Base-by-base conservation (phyloP, 2,888 invertebrate species). In the Ophion ventricosus region DNA sequence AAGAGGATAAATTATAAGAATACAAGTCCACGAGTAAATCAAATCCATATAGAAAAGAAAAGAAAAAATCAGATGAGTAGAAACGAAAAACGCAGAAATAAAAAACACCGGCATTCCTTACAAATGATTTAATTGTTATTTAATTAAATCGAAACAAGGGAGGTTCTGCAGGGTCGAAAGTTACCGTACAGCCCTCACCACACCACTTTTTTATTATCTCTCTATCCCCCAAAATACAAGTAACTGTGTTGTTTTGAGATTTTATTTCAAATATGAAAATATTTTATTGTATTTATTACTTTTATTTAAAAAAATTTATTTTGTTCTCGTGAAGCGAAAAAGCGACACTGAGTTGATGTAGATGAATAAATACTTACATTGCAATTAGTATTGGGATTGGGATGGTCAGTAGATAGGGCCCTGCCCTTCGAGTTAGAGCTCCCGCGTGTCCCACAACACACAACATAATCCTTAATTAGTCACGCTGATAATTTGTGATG, bases 401-500 rank as follows among this genome's bases (percentile, higher is more conserved):
- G 90, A 91, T 92, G 91, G 92, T 92, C 92, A 92, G 92, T 92
- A 92, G 92, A 91, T 89, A 92, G 91, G 91, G 91, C 91, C 92
- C 92, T 92, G 89, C 91, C 91, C 91, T 91, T 92, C 92, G 88
- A 91, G 92, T 92, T 92, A 92, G 91, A 92, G 92, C 92, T 92
- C 92, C 92, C 92, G 92, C 91, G 92, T 91, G 91, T 91, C 90
- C 92, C 92, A 92, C 92, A 92, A 92, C 91, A 92, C 92, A 92
- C 91, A 92, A 92, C 90, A 92, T 92, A 92, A 92, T 92, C 90
- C 90, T 92, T 88, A 92, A 92, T 92, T 92, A 92, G 92, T 92
- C 92, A 92, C 92, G 91, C 87, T 91, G 91, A 90, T 91, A 91
- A 88, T 87, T 80, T 89, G 89, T 88, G 85, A 88, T 86, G 86